These are phyloP conservation scores for Grantiella picta DNA, from an alignment of 2,113 vertebrate genomes.

Conservation along the genomic window DNA sequence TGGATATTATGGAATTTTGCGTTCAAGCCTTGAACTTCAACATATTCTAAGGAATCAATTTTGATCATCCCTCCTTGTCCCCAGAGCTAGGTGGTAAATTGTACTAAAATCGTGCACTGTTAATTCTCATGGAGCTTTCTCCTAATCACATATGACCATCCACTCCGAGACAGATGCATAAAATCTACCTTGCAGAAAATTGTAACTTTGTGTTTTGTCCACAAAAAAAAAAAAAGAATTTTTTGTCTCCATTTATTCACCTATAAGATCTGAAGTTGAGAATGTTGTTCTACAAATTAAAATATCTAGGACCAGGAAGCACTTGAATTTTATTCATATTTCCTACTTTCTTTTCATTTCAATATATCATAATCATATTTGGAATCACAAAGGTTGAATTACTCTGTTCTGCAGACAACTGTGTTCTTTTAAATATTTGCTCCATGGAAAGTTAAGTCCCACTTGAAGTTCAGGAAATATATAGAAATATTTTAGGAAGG, in stretches of 20 bases:
- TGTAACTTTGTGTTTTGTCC: neutral
- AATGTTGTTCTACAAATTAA: neutral
- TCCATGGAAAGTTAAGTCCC: neutral
- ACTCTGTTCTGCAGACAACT: neutral
- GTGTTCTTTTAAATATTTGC: neutral
- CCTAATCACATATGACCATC: neutral
- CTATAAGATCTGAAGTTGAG: neutral
- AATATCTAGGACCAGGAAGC: neutral
- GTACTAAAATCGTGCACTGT: neutral
- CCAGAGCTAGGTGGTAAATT: neutral
- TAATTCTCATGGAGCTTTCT: neutral
- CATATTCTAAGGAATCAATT: neutral
- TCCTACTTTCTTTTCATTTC: neutral
- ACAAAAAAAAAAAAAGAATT: neutral
- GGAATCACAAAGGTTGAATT: neutral
- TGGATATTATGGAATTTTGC: neutral
- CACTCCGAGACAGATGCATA: neutral
- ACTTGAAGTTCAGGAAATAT: neutral
- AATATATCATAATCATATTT: neutral
- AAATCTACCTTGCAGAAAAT: neutral
- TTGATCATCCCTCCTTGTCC: neutral
- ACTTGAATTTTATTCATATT: neutral
- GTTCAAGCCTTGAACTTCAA: neutral
- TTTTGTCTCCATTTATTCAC: neutral
- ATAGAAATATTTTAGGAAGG: neutral